Conservation (phyloP, 2,797 vertebrate species). For the Lacerta bilineata region DNA sequence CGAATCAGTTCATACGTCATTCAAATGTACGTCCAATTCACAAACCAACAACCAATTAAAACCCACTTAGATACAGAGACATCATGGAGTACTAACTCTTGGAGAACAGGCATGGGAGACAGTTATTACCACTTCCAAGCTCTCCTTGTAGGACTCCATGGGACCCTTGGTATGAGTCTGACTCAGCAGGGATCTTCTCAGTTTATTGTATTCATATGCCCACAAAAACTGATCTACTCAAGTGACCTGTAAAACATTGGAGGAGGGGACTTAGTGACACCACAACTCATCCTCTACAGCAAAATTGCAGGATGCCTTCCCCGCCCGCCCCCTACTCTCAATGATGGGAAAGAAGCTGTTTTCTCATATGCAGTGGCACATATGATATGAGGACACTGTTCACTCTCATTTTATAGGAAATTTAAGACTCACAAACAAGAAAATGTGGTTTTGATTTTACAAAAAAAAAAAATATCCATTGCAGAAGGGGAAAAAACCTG, state of each 20-base stretch:
- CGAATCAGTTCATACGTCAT: background rate
- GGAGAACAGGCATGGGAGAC: background rate
- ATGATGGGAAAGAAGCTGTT: background rate
- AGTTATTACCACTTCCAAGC: background rate
- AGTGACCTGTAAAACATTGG: background rate
- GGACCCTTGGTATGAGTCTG: background rate
- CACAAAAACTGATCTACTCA: background rate
- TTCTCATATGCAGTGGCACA: too few species aligned
- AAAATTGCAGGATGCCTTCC: background rate
- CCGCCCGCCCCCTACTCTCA: background rate
- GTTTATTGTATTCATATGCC: background rate
- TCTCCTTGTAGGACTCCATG: background rate
- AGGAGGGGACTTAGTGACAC: background rate
- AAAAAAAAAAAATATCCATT: background rate
- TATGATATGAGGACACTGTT: background rate
- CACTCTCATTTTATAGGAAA: background rate
- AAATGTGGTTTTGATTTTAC: background rate
- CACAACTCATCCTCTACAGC: too few species aligned
- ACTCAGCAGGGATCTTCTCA: background rate
- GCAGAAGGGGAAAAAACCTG: background rate
- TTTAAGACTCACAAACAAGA: too few species aligned
- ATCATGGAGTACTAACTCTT: background rate
- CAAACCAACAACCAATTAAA: background rate
- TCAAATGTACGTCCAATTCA: constrained; percentile 2
- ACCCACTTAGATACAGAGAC: background rate